These are phyloP conservation scores for Drosophila lini DNA, from an alignment of 1,140 invertebrate genomes.

Conservation along the genomic window DNA sequence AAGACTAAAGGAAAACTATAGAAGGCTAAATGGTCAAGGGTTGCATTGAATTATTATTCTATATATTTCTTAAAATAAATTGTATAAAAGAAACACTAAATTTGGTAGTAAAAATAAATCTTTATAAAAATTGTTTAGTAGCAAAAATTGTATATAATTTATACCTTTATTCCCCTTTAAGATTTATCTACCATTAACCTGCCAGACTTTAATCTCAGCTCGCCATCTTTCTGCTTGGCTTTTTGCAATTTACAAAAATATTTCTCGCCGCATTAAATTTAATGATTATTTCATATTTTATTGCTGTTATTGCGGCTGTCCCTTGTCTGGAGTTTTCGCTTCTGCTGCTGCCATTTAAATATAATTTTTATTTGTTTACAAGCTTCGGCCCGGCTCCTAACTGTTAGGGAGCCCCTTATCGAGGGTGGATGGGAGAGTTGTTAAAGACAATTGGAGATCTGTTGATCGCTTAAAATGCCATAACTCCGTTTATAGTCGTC, in stretches of 20 bases:
- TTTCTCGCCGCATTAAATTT: constrained; percentile 50
- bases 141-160: too few species aligned
- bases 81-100: neutral
- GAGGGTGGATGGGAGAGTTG: constrained; percentile 20
- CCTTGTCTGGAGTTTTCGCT: constrained; percentile 70
- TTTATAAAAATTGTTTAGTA: too few species aligned
- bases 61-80: neutral
- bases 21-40: neutral
- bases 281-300: constrained; percentile 38
- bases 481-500: constrained; percentile 70
- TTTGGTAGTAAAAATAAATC: neutral
- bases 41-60: neutral
- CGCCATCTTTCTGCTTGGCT: constrained; percentile 1
- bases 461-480: constrained; percentile 76
- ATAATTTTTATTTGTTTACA: constrained; percentile 43
- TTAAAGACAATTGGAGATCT: constrained; percentile 60
- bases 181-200: constrained; percentile 23
- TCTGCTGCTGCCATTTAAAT: constrained; percentile 62
- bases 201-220: constrained; percentile 10
- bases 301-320: constrained; percentile 38
- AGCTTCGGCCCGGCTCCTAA: constrained; percentile 40
- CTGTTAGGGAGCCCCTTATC: constrained; percentile 47
- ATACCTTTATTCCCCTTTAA: neutral
- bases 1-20: neutral
- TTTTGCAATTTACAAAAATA: constrained; percentile 18